These are phyloP conservation scores for Corythornis vintsioides DNA, from an alignment of 2,113 vertebrate species.

Conservation along the genomic window DNA sequence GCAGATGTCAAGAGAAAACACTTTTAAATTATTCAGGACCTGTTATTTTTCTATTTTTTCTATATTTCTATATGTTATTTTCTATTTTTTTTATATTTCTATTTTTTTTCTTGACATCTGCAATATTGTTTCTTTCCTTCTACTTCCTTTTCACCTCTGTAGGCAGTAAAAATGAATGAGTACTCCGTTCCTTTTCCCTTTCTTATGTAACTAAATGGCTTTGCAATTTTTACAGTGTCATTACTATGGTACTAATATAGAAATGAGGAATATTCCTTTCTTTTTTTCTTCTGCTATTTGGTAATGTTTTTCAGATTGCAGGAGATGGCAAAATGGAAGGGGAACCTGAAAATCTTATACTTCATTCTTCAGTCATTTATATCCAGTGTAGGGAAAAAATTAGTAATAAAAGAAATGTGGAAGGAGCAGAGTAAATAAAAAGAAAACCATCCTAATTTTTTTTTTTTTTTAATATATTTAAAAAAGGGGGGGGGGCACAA, in stretches of 20 bases:
- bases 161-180: not conserved
- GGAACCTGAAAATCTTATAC: not conserved
- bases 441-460: accelerated
- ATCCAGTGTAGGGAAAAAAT: not conserved
- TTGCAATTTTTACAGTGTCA: not conserved
- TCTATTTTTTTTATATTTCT: too few species aligned
- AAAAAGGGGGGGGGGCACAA: not conserved
- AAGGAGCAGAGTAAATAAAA: not conserved
- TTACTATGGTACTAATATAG: not conserved
- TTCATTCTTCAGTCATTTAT: not conserved
- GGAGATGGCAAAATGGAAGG: not conserved
- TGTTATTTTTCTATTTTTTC: not conserved
- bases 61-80: too few species aligned
- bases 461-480: not conserved
- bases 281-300: not conserved
- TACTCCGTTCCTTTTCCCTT: not conserved
- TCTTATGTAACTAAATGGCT: not conserved
- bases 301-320: not conserved
- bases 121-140: not conserved
- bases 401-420: not conserved
- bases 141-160: not conserved
- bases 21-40: too few species aligned
- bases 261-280: not conserved
- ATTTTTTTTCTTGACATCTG: not conserved
- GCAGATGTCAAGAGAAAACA: not conserved